These are phyloP conservation scores for Dallia pectoralis DNA, from an alignment of 2,797 vertebrate genomes.

Conservation along the genomic window DNA sequence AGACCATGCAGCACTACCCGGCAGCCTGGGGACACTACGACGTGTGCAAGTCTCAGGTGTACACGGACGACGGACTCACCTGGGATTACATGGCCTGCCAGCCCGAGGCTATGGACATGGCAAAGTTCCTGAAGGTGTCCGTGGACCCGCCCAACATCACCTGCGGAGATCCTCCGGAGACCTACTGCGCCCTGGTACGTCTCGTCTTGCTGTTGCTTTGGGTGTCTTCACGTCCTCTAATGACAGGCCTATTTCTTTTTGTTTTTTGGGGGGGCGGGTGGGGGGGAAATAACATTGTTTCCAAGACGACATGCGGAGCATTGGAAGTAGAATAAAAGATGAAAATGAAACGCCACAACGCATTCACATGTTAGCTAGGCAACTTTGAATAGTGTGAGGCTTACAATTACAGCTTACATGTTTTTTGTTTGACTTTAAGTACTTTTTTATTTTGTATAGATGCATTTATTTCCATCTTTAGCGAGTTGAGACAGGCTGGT, in stretches of 20 bases:
- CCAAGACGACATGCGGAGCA: too few relatives aligned
- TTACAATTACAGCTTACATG: too few relatives aligned
- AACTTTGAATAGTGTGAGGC: too few relatives aligned
- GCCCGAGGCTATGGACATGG: slow-evolving; percentile 95
- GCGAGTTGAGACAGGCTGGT: too few relatives aligned
- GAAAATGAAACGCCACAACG: too few relatives aligned
- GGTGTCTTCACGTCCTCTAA: slow-evolving; percentile 24
- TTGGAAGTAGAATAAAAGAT: too few relatives aligned
- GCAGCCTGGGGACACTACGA: slow-evolving; percentile 97
- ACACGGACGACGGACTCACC: slow-evolving; percentile 91
- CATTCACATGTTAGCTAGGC: too few relatives aligned
- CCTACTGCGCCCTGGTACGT: slow-evolving; percentile 98
- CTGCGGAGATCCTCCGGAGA: slow-evolving; percentile 95
- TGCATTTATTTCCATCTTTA: too few relatives aligned
- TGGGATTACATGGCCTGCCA: slow-evolving; percentile 99
- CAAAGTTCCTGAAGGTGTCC: slow-evolving; percentile 89
- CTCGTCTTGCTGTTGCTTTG: neutral
- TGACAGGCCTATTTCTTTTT: neutral
- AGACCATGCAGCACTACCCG: slow-evolving; percentile 88
- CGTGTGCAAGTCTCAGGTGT: slow-evolving; percentile 93
- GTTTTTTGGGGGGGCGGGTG: too few relatives aligned
- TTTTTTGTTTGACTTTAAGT: too few relatives aligned
- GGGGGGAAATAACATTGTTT: too few relatives aligned
- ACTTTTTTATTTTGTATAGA: too few relatives aligned
- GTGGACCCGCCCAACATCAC: slow-evolving; percentile 96